A percentile compares a stretch with the other conserved stretches of the same genome.
These are phyloP conservation scores for Smittia aterrima DNA, from an alignment of 2,888 invertebrate genomes.

Conservation along the genomic window DNA sequence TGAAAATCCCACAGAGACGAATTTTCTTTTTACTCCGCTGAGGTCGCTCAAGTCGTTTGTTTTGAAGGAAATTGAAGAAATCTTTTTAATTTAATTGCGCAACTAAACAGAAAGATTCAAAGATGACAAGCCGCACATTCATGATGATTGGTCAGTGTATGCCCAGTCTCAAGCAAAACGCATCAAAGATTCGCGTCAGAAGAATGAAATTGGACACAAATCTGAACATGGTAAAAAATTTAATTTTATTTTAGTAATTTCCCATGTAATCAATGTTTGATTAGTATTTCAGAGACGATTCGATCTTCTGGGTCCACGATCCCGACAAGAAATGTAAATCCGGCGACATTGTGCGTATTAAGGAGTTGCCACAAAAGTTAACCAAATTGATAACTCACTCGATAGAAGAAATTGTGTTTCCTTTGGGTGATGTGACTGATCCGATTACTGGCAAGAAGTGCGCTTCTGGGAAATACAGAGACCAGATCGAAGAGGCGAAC, in stretches of 20 bases:
- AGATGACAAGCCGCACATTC: conserved; percentile 56
- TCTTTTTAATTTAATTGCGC: too few species aligned
- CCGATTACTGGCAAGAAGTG: conserved; percentile 80
- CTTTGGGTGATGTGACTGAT: conserved; percentile 80
- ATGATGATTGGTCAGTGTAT: conserved; percentile 75
- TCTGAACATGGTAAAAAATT: conserved; percentile 68
- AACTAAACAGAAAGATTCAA: conserved; percentile 45
- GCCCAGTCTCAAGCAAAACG: conserved; percentile 73
- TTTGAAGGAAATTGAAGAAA: too few species aligned
- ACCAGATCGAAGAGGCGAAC: conserved; percentile 66
- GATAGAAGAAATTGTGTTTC: conserved; percentile 76
- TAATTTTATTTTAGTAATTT: conserved; percentile 27
- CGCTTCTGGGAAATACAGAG: conserved; percentile 69
- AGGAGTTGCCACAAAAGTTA: conserved; percentile 68
- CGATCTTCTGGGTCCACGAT: conserved; percentile 74
- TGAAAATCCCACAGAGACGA: not conserved
- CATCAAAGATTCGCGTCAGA: conserved; percentile 74
- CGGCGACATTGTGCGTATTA: conserved; percentile 79
- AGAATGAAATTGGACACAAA: conserved; percentile 72
- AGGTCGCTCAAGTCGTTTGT: not conserved
- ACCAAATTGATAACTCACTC: conserved; percentile 76
- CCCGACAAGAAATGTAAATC: conserved; percentile 73
- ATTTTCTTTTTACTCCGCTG: not conserved
- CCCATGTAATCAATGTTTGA: not conserved
- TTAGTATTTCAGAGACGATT: conserved; percentile 75